These are phyloP conservation scores for Lophius piscatorius DNA, from an alignment of 2,113 vertebrate genomes.

Conservation along the genomic window DNA sequence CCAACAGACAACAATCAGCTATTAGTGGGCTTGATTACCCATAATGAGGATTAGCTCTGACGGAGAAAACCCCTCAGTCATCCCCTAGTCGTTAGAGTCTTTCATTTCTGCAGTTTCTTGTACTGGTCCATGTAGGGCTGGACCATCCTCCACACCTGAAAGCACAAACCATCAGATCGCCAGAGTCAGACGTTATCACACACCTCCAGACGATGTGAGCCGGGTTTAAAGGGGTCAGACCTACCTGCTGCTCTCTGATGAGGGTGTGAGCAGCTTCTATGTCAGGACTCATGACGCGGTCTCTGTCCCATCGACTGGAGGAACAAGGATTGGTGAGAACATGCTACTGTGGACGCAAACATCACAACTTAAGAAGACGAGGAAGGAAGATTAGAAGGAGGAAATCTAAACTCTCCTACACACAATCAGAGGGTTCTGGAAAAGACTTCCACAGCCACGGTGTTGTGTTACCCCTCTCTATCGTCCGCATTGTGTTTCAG, in stretches of 20 bases:
- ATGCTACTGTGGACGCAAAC: neutral
- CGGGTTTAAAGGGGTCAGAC: neutral
- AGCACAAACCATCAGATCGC: neutral
- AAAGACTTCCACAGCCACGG: too few relatives aligned
- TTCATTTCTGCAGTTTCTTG: conserved; percentile 58
- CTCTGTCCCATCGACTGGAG: conserved; percentile 78
- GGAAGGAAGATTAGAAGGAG: too few relatives aligned
- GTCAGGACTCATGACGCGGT: conserved; percentile 78
- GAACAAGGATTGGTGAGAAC: neutral
- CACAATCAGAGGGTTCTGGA: too few relatives aligned
- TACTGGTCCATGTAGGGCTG: conserved; percentile 85
- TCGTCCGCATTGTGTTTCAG: too few relatives aligned
- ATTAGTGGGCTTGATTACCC: too few relatives aligned
- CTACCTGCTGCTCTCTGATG: neutral
- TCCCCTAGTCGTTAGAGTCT: neutral
- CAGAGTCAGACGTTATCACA: conserved; percentile 24
- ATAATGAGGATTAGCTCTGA: too few relatives aligned
- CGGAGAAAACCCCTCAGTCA: too few relatives aligned
- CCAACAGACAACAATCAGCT: too few relatives aligned
- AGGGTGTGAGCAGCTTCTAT: conserved; percentile 82
- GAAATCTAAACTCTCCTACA: too few relatives aligned
- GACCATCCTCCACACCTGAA: conserved; percentile 83
- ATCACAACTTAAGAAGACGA: too few relatives aligned
- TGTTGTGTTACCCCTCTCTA: too few relatives aligned
- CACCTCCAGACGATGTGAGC: neutral